These are phyloP conservation scores for Bettongia penicillata DNA, from an alignment of 2,113 vertebrate species.

Conservation along the genomic window DNA sequence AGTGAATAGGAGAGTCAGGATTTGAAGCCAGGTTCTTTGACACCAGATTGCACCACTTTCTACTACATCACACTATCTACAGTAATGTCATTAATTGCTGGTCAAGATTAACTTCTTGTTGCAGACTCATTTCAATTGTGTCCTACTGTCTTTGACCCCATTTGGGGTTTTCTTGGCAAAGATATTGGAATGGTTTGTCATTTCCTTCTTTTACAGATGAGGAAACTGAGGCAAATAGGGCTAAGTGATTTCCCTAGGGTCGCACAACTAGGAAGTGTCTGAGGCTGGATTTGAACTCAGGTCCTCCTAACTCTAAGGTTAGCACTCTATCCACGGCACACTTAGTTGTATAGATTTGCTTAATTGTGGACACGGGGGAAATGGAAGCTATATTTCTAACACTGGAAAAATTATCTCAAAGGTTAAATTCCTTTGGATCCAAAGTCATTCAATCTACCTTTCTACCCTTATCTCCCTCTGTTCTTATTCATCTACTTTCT, in stretches of 20 bases:
- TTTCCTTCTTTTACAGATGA: background rate
- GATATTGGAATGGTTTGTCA: background rate
- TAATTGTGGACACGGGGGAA: background rate
- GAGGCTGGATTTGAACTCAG: background rate
- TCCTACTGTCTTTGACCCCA: background rate
- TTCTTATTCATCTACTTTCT: background rate
- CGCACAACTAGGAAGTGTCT: background rate
- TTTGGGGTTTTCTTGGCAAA: background rate
- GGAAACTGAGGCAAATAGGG: background rate
- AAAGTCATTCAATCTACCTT: background rate
- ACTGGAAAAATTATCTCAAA: background rate
- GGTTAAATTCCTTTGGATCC: background rate
- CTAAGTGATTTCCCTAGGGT: background rate
- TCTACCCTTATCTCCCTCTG: background rate
- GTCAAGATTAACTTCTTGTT: background rate
- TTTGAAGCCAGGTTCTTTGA: background rate
- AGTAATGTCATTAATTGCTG: background rate
- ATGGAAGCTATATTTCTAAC: background rate
- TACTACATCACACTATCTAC: background rate
- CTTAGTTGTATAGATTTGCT: background rate
- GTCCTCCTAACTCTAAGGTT: background rate
- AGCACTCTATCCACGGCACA: background rate
- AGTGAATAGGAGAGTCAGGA: background rate
- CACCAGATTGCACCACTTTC: background rate
- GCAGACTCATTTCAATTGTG: background rate